Evolutionary conservation across 2,888 invertebrate genomes (phyloP).

Genomic region (Archips crataeganus): DNA sequence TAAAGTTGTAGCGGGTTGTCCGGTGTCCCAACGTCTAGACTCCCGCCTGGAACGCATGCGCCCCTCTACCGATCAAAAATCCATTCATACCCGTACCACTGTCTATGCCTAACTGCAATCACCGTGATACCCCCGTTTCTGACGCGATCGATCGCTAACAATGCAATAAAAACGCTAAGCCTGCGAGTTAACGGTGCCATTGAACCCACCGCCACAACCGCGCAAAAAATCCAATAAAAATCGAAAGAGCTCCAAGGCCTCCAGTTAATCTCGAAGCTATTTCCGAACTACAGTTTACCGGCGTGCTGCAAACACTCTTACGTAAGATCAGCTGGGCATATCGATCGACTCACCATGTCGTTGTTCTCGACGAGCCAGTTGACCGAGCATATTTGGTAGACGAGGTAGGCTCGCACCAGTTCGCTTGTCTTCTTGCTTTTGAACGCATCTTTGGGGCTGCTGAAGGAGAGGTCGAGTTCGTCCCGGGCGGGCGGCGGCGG

Average conservation of each 20-base stretch:
- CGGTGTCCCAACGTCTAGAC: constrained; percentile 42
- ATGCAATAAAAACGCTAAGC: constrained; percentile 41
- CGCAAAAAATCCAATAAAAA: constrained; percentile 42
- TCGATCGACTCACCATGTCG: constrained; percentile 90
- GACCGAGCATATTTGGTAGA: constrained; percentile 96
- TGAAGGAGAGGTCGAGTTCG: constrained; percentile 94
- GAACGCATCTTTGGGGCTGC: constrained; percentile 95
- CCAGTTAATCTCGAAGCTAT: constrained; percentile 56
- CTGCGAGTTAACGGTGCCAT: constrained; percentile 31
- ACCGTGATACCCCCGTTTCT: constrained; percentile 48
- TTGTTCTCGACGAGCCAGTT: constrained; percentile 96
- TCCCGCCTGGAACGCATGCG: constrained; percentile 60
- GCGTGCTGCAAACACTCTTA: constrained; percentile 60
- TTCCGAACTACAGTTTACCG: constrained; percentile 55
- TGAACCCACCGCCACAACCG: constrained; percentile 35
- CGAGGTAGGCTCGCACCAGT: constrained; percentile 94
- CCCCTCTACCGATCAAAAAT: constrained; percentile 53
- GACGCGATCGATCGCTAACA: constrained; percentile 48
- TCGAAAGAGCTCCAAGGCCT: constrained; percentile 56
- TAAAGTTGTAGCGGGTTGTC: constrained; percentile 15
- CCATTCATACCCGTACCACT: constrained; percentile 61
- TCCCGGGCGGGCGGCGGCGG: constrained; percentile 75
- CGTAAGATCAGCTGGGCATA: constrained; percentile 67
- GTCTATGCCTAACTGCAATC: constrained; percentile 50
- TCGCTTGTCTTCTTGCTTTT: constrained; percentile 98